Evolutionary conservation across 1,140 invertebrate genomes (phyloP).

Genomic region (Diuraphis noxia): DNA sequence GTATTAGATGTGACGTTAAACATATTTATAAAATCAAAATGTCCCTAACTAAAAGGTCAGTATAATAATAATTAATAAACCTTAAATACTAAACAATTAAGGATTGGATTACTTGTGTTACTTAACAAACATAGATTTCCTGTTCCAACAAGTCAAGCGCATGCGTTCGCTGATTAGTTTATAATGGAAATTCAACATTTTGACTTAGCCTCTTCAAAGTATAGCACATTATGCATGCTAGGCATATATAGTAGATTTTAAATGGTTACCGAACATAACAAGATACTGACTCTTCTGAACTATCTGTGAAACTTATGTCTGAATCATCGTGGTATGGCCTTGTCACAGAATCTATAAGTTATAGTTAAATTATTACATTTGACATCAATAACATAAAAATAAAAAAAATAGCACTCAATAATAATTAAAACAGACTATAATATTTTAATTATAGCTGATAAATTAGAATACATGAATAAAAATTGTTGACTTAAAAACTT

Average conservation of each 20-base stretch:
- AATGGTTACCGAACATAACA: slow-evolving; percentile 14
- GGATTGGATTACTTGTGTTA: not conserved
- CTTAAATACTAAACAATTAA: not conserved
- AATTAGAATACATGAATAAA: too few species aligned
- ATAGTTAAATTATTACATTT: not conserved
- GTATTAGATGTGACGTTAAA: not conserved
- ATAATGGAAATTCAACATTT: not conserved
- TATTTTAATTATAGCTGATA: too few species aligned
- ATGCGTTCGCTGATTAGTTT: not conserved
- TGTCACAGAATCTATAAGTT: slow-evolving; percentile 21
- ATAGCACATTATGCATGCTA: not conserved
- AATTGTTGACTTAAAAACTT: too few species aligned
- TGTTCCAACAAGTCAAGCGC: not conserved
- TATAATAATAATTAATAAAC: not conserved
- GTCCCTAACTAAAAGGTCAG: not conserved
- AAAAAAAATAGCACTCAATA: too few species aligned
- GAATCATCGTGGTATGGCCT: slow-evolving; percentile 48
- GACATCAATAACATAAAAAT: not conserved
- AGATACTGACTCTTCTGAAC: slow-evolving; percentile 37
- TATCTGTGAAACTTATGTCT: slow-evolving; percentile 33
- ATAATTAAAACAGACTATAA: too few species aligned
- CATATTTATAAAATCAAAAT: not conserved
- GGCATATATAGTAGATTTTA: not conserved
- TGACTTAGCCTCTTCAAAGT: not conserved
- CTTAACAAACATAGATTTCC: not conserved